These are phyloP conservation scores for Sebastes elongatus DNA, from an alignment of 2,797 vertebrate species.

Conservation along the genomic window DNA sequence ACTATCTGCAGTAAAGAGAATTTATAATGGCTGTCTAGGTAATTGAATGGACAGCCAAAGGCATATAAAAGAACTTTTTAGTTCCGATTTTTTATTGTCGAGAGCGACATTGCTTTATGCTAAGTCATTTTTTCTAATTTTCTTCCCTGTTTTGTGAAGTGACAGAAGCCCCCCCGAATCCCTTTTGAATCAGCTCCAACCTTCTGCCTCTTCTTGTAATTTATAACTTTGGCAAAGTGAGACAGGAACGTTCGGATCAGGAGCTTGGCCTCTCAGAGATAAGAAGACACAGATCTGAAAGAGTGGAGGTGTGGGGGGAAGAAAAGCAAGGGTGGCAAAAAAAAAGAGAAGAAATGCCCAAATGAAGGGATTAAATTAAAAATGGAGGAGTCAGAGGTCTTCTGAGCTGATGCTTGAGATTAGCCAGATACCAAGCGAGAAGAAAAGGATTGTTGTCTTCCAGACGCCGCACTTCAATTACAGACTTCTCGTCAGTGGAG, in stretches of 20 bases:
- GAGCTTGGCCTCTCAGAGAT: constrained; percentile 56
- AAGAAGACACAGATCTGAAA: constrained; percentile 70
- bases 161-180: constrained; percentile 45
- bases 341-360: constrained; percentile 35
- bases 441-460: constrained; percentile 61
- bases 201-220: constrained; percentile 52
- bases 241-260: constrained; percentile 41
- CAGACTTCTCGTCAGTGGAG: constrained; percentile 35
- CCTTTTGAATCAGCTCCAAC: constrained; percentile 36
- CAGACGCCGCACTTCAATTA: constrained; percentile 59
- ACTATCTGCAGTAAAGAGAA: constrained; percentile 46
- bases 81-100: not conserved
- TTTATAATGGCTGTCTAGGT: constrained; percentile 19
- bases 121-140: not conserved
- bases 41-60: constrained; percentile 25
- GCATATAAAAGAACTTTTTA: constrained; percentile 13
- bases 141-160: constrained; percentile 18
- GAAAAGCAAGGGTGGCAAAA: constrained; percentile 49
- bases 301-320: constrained; percentile 6
- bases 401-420: constrained; percentile 69
- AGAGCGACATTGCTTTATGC: not conserved
- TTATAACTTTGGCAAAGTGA: constrained; percentile 58
- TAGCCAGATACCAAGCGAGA: constrained; percentile 69
- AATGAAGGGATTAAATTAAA: constrained; percentile 60
- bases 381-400: constrained; percentile 64